Evolutionary conservation across 2,888 invertebrate species (phyloP).

Genomic region (Linnaemya vulpina): DNA sequence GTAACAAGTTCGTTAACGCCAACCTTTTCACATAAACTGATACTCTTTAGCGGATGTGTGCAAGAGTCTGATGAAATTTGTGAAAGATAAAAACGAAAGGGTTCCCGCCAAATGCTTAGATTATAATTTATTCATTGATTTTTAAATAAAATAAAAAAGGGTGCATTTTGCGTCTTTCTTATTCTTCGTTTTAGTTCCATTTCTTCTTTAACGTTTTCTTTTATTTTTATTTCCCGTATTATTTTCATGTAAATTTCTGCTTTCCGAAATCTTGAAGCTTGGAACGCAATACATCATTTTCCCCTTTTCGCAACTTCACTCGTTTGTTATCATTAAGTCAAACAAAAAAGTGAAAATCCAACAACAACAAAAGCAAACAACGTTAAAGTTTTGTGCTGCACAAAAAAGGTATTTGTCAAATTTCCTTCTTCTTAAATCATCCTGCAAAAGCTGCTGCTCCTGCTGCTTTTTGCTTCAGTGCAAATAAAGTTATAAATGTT

Average conservation of each 20-base stretch:
- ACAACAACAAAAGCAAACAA: not conserved
- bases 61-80: slow-evolving; percentile 5
- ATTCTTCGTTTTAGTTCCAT: slow-evolving; percentile 16
- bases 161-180: slow-evolving; percentile 19
- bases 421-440: not conserved
- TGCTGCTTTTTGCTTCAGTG: slow-evolving; percentile 11
- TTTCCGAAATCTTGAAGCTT: slow-evolving; percentile 34
- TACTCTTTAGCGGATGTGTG: not conserved
- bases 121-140: slow-evolving; percentile 66
- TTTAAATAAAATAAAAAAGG: slow-evolving; percentile 50
- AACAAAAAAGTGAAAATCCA: not conserved
- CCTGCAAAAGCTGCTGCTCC: slow-evolving; percentile 1
- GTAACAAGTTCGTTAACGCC: not conserved
- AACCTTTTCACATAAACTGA: not conserved
- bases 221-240: slow-evolving; percentile 8
- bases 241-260: slow-evolving; percentile 33
- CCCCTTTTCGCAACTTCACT: not conserved
- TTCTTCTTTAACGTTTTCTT: slow-evolving; percentile 1
- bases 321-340: slow-evolving; percentile 6
- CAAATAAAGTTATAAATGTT: slow-evolving; percentile 32
- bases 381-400: slow-evolving; percentile 12
- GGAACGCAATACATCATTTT: slow-evolving; percentile 18
- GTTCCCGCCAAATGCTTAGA: slow-evolving; percentile 25
- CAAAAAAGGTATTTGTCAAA: slow-evolving; percentile 44
- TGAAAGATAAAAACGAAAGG: slow-evolving; percentile 10